phyloP scores from a whole-genome alignment of 1,140 invertebrate species.

The Drosophila biarmipes region DNA sequence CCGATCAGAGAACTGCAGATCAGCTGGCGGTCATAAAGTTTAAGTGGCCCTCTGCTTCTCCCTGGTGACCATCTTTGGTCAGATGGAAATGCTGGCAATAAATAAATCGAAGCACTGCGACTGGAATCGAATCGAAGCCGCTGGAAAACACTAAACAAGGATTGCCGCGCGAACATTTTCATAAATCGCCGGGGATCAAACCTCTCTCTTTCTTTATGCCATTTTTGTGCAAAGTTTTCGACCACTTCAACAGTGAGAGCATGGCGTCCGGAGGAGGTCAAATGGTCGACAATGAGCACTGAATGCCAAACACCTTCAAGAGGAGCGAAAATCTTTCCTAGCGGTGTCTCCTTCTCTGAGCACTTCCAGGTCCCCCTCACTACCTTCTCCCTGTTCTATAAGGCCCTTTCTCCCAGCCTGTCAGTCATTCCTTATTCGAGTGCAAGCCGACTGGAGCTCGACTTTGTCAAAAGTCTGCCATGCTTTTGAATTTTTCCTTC shows the following conservation, averaged over 20 bases:
- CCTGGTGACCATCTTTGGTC: slow-evolving; percentile 66
- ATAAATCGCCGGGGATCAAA: slow-evolving; percentile 57
- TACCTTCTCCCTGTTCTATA: slow-evolving; percentile 9
- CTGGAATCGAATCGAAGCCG: slow-evolving; percentile 49
- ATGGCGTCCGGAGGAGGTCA: slow-evolving; percentile 43
- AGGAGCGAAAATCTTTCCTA: slow-evolving; percentile 5
- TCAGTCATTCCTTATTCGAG: slow-evolving; percentile 52
- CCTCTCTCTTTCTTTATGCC: slow-evolving; percentile 61
- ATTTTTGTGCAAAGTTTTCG: slow-evolving; percentile 74
- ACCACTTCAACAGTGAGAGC: slow-evolving; percentile 62
- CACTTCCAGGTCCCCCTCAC: slow-evolving; percentile 38
- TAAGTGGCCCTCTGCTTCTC: slow-evolving; percentile 40
- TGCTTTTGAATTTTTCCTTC: slow-evolving; percentile 35
- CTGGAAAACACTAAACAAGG: slow-evolving; percentile 56
- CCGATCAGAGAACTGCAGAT: slow-evolving; percentile 36
- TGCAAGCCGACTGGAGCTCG: slow-evolving; percentile 61
- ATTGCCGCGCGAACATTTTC: slow-evolving; percentile 63
- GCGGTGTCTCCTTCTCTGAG: slow-evolving; percentile 28
- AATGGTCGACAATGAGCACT: slow-evolving; percentile 68
- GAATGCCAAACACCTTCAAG: slow-evolving; percentile 71
- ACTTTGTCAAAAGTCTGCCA: slow-evolving; percentile 69
- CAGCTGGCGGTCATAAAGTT: slow-evolving; percentile 71
- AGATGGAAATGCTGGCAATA: slow-evolving; percentile 58
- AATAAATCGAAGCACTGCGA: slow-evolving; percentile 70
- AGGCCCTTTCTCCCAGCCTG: slow-evolving; percentile 49